Base-by-base conservation (phyloP, 2,113 vertebrate genomes). In the Pygoscelis antarcticus region DNA sequence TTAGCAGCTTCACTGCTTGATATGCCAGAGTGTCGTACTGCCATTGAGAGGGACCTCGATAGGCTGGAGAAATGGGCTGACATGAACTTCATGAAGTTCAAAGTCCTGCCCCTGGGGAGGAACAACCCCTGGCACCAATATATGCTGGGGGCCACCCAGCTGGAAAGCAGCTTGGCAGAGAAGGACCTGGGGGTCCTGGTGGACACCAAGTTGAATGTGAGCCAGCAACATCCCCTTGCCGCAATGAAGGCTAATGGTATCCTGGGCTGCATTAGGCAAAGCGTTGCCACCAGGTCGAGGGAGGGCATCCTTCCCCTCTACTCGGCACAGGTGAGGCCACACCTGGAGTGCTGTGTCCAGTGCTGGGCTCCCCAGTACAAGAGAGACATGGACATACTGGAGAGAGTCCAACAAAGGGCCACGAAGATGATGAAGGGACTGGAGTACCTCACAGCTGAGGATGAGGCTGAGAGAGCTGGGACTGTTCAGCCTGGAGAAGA, bases 211-310 rank as follows among this genome's bases (percentile, higher is more conserved):
- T 13, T 14, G 36, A 32, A 15, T 14, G 12, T 3, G 27, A 66
- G 25, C 26, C 42, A 75, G 52, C 44, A 75, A 20, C 3, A 3
- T 22, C 38, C 32, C 46, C 51, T 30, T 65, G 51, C 87, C 3
- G 1, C 77, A 72, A 9, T 10, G 36, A 44, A 36, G 36, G 44
- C 26, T 57, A 17, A 49, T 4, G 25, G 42, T 25, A 18, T 32
- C 42, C 68, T 40, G 34, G 40, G 13, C 34, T 20, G 47, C 23
- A 19, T 12, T 13, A 34, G 75, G 27, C 27, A 62, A 62, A 52
- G 36, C 1, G 1, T n/a, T 11, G 36, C 36, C 58, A 46, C n/a
- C 14, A 42, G 55, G 6, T 20, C 0, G 4, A 61, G 36, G 36
- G 46, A 61, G 36, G 42, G 52, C 66, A 58, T 47, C 52, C 40